phyloP scores from a whole-genome alignment of 1,140 invertebrate genomes.

The Musca vetustissima region DNA sequence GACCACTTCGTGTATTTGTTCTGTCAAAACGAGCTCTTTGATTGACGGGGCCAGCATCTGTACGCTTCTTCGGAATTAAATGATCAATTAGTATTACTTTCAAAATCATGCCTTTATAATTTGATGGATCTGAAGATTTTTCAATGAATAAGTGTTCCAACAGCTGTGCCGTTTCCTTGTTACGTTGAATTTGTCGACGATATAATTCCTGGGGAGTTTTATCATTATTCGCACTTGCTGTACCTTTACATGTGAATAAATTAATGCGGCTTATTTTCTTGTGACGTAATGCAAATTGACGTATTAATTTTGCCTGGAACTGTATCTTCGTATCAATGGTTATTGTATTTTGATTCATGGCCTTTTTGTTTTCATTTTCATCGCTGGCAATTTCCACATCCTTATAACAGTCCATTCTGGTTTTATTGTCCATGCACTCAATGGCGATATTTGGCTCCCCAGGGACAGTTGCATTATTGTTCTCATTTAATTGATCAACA shows the following conservation, averaged over 20 bases:
- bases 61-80: slow-evolving; percentile 27
- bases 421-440: background rate
- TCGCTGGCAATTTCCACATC: background rate
- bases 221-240: slow-evolving; percentile 28
- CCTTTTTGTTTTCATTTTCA: background rate
- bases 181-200: background rate
- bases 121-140: background rate
- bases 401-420: background rate
- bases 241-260: slow-evolving; percentile 46
- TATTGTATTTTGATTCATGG: slow-evolving; percentile 29
- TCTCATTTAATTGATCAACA: slow-evolving; percentile 15
- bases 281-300: slow-evolving; percentile 32
- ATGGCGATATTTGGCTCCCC: too few species aligned
- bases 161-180: slow-evolving; percentile 38
- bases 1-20: background rate
- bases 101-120: slow-evolving; percentile 25
- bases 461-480: background rate
- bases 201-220: slow-evolving; percentile 4
- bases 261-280: slow-evolving; percentile 50
- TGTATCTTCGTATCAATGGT: background rate
- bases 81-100: slow-evolving; percentile 33
- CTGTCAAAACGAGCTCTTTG: background rate
- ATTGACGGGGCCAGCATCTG: background rate
- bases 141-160: slow-evolving; percentile 39
- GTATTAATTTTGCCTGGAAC: slow-evolving; percentile 36